Percentiles rank a stretch among this genome's conserved stretches.
phyloP scores from a whole-genome alignment of 2,797 vertebrate genomes.

The Phataginus tetradactyla region DNA sequence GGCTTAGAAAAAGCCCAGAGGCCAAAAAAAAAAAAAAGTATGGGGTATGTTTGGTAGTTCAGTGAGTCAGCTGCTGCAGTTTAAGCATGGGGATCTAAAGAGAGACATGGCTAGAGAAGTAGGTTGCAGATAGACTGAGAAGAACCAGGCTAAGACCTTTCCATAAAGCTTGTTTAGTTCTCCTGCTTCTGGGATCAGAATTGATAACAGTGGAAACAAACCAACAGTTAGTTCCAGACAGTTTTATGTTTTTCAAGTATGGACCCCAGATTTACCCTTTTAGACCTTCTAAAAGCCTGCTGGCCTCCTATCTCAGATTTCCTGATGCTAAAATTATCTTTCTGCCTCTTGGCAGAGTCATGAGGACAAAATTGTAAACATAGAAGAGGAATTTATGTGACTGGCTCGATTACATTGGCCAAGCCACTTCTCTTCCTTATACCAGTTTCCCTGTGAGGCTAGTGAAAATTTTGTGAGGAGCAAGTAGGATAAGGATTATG shows the following conservation, averaged over 20 bases:
- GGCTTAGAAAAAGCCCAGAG: neutral
- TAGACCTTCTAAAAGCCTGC: conserved; percentile 37
- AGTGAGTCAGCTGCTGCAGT: neutral
- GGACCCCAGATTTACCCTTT: conserved; percentile 48
- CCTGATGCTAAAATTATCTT: conserved; percentile 76
- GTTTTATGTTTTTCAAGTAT: conserved; percentile 53
- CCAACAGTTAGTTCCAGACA: neutral
- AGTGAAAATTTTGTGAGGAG: conserved; percentile 56
- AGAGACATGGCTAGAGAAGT: neutral
- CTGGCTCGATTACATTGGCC: conserved; percentile 28
- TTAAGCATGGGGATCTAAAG: neutral
- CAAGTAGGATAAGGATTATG: conserved; percentile 30
- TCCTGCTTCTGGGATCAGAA: conserved; percentile 38
- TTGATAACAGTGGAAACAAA: neutral
- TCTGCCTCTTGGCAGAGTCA: conserved; percentile 43
- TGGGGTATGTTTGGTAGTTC: neutral
- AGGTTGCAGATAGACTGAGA: conserved; percentile 20
- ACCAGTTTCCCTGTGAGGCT: conserved; percentile 43
- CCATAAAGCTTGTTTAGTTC: conserved; percentile 16
- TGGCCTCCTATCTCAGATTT: conserved; percentile 73
- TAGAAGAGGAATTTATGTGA: conserved; percentile 54
- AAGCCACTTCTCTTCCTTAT: conserved; percentile 19
- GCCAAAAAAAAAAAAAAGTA: neutral
- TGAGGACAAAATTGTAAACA: conserved; percentile 63
- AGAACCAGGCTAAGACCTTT: conserved; percentile 10